phyloP scores from a whole-genome alignment of 2,888 invertebrate species.

The Lasioglossum calceatum region DNA sequence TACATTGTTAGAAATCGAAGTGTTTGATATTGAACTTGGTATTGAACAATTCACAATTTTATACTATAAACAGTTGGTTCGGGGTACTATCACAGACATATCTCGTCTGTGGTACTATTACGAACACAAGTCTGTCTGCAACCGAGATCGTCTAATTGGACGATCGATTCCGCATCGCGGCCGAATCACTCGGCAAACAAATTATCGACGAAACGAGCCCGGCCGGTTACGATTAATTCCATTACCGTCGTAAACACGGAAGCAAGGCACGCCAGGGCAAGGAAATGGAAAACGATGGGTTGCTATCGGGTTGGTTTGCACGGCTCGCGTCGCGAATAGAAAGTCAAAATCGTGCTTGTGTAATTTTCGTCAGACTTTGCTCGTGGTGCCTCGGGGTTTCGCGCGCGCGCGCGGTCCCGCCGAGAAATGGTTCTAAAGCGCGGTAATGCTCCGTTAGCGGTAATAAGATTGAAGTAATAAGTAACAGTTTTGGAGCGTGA shows the following conservation, averaged over 20 bases:
- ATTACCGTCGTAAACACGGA: constrained; percentile 6
- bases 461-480: constrained; percentile 83
- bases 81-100: no score
- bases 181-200: not conserved
- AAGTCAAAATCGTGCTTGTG: constrained; percentile 29
- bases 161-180: not conserved
- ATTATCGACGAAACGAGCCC: not conserved
- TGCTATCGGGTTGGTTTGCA: not conserved
- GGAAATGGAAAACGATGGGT: not conserved
- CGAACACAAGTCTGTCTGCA: no score
- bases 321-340: not conserved
- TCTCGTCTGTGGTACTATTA: no score
- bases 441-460: constrained; percentile 78
- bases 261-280: not conserved
- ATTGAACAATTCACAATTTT: no score
- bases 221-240: not conserved
- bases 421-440: constrained; percentile 63
- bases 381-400: not conserved
- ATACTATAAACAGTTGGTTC: no score
- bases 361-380: constrained; percentile 8
- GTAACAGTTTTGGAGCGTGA: constrained; percentile 83
- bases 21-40: no score
- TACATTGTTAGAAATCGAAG: no score
- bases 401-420: not conserved
- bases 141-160: not conserved